Percentiles rank a stretch among this genome's conserved stretches.
Evolutionary conservation across 2,797 vertebrate species (phyloP).

Genomic region (Amblyraja radiata): DNA sequence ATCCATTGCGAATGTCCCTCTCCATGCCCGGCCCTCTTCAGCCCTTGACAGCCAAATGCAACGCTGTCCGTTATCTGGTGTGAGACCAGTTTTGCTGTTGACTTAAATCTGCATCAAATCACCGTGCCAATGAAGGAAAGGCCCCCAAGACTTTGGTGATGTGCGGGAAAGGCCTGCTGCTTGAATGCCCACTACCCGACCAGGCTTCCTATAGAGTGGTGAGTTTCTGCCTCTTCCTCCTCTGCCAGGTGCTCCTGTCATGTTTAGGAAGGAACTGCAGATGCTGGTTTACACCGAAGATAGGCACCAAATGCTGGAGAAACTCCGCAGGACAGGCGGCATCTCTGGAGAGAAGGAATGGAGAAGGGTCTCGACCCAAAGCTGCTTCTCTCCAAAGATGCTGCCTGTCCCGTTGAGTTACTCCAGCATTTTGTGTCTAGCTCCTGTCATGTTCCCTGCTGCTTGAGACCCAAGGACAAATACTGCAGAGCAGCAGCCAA

Average conservation of each 20-base stretch:
- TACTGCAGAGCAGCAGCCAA: neutral
- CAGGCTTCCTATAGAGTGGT: neutral
- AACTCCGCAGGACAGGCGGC: too few species aligned
- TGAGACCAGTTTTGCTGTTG: neutral
- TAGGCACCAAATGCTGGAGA: too few species aligned
- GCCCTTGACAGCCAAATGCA: neutral
- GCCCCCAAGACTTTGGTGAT: neutral
- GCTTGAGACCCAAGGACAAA: neutral
- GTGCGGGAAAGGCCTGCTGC: neutral
- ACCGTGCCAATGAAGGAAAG: neutral
- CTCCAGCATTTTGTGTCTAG: too few species aligned
- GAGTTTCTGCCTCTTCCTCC: neutral
- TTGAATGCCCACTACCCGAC: neutral
- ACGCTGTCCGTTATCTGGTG: neutral
- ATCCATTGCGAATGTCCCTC: too few species aligned
- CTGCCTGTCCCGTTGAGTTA: too few species aligned
- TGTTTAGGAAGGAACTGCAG: too few species aligned
- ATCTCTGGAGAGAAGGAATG: too few species aligned
- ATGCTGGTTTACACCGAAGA: too few species aligned
- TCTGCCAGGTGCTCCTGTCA: neutral
- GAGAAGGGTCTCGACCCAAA: too few species aligned
- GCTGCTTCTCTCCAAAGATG: too few species aligned
- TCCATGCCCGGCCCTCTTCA: too few species aligned
- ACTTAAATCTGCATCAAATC: neutral
- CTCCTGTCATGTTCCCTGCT: neutral